phyloP scores from a whole-genome alignment of 1,140 invertebrate species.

The Charaxes varanes region DNA sequence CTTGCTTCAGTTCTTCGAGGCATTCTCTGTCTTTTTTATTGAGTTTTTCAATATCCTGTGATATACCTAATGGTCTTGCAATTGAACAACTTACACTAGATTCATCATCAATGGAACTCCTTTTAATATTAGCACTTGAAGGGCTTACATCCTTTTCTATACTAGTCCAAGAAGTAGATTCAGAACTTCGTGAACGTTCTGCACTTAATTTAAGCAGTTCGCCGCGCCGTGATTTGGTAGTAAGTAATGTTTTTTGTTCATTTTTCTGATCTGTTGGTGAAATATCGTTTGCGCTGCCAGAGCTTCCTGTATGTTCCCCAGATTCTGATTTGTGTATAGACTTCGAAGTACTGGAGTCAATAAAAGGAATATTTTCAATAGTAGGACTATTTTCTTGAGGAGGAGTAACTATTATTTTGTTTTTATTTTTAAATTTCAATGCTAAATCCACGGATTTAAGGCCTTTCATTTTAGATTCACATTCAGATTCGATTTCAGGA shows the following conservation, averaged over 20 bases:
- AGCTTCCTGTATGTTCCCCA: conserved; percentile 62
- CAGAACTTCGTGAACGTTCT: conserved; percentile 79
- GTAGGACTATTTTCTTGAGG: conserved; percentile 73
- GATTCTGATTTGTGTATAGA: conserved; percentile 58
- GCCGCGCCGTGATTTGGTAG: conserved; percentile 63
- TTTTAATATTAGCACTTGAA: conserved; percentile 75
- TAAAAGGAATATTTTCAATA: conserved; percentile 67
- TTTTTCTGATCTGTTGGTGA: conserved; percentile 57
- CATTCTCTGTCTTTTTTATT: conserved; percentile 72
- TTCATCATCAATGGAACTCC: conserved; percentile 81
- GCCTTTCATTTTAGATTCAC: conserved; percentile 33
- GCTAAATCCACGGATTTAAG: conserved; percentile 41
- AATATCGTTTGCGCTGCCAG: conserved; percentile 56
- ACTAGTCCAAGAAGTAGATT: conserved; percentile 78
- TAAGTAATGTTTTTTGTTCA: conserved; percentile 57
- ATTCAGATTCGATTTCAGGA: conserved; percentile 54
- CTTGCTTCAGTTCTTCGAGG: conserved; percentile 67
- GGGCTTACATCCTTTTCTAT: conserved; percentile 76
- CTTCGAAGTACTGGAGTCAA: conserved; percentile 59
- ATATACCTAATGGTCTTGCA: conserved; percentile 83
- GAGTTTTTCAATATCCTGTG: conserved; percentile 80
- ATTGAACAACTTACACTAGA: conserved; percentile 87
- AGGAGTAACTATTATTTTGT: conserved; percentile 72
- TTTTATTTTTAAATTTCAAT: conserved; percentile 70
- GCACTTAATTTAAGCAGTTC: conserved; percentile 76